Evolutionary conservation across 1,140 invertebrate species (phyloP).

Genomic region (Halictus rubicundus): DNA sequence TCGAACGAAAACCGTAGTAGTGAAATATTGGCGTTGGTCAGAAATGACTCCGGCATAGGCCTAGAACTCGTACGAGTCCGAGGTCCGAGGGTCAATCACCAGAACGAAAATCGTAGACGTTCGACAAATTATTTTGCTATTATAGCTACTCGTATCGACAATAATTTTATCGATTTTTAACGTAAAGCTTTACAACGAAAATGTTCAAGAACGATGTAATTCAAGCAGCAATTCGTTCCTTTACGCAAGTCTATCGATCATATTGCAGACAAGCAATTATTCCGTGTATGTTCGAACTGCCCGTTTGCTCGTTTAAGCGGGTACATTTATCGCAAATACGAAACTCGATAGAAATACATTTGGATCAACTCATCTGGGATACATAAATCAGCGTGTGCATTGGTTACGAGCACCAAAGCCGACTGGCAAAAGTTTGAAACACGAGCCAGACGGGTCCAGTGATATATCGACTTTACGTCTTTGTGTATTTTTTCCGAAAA

Average conservation of each 20-base stretch:
- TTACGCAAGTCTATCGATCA: background rate
- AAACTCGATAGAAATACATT: constrained; percentile 42
- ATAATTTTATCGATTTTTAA: background rate
- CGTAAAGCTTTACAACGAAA: background rate
- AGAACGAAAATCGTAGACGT: background rate
- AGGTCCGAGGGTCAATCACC: too few relatives aligned
- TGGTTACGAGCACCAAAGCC: constrained; percentile 10
- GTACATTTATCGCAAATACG: constrained; percentile 19
- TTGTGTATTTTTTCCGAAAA: background rate
- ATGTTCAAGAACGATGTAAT: background rate
- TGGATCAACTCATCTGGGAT: constrained; percentile 32
- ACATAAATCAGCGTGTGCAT: constrained; percentile 34
- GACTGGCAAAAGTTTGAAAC: constrained; percentile 42
- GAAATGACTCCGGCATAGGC: too few relatives aligned
- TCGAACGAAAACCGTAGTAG: too few relatives aligned
- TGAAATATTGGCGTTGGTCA: too few relatives aligned
- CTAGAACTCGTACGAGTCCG: too few relatives aligned
- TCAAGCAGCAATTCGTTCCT: background rate
- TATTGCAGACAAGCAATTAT: constrained; percentile 7
- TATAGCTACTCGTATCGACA: background rate
- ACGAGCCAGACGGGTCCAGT: background rate
- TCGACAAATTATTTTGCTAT: background rate
- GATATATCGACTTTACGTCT: constrained; percentile 23
- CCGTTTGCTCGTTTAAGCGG: background rate
- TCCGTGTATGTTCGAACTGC: background rate